phyloP scores from a whole-genome alignment of 2,113 vertebrate genomes.

The Rhea americana region DNA sequence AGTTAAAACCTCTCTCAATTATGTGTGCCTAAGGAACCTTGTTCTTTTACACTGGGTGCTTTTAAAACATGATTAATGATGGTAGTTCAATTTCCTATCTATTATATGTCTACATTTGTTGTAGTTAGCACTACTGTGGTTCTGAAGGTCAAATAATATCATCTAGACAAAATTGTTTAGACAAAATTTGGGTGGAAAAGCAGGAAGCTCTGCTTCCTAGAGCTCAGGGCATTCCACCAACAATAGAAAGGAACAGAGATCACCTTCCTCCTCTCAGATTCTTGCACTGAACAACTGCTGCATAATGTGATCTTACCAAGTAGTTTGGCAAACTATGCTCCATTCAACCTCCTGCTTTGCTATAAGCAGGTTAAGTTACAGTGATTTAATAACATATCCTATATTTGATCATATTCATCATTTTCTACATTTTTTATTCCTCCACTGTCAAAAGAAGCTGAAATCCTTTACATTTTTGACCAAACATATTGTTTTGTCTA shows the following conservation, averaged over 20 bases:
- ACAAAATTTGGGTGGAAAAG: not conserved
- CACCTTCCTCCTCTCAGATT: not conserved
- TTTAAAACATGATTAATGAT: not conserved
- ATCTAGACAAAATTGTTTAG: not conserved
- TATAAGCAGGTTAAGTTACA: not conserved
- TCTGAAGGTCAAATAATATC: not conserved
- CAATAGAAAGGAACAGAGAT: not conserved
- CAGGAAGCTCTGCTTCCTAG: not conserved
- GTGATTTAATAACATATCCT: not conserved
- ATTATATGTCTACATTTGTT: not conserved
- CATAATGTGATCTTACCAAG: not conserved
- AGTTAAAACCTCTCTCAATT: not conserved
- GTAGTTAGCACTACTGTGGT: not conserved
- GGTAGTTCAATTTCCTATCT: not conserved
- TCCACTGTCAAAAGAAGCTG: not conserved
- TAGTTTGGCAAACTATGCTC: not conserved
- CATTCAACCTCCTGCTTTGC: not conserved
- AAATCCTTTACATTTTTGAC: not conserved
- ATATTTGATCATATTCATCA: not conserved
- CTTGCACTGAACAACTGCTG: not conserved
- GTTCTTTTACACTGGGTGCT: not conserved
- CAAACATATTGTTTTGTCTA: not conserved
- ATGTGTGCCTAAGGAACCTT: not conserved
- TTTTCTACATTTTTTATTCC: not conserved
- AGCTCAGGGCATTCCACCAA: not conserved